Evolutionary conservation across 2,113 vertebrate species (phyloP), one percentile per base, ranked within the genome.

Genomic region (Orcinus orca): DNA sequence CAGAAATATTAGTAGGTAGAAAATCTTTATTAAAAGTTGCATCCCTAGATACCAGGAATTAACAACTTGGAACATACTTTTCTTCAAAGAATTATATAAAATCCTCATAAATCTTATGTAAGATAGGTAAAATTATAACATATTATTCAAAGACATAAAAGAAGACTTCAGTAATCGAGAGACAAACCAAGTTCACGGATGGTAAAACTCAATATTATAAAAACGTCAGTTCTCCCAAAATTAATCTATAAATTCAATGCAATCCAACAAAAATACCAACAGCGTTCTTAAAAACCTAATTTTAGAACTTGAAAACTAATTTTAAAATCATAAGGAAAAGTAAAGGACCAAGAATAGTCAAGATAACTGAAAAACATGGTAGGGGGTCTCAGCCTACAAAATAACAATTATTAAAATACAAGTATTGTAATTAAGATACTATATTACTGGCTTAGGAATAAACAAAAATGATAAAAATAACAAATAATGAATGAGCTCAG

Each of bases 251-350:
- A 97, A 94, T 93, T 92, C 14, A 94, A 73, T 73, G 11, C 41
- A 94, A 96, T 92, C 31, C 60, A 90, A 97, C 94, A 47, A 88
- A 93, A 97, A 97, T 90, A 68, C n/a, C 90, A 97, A 96, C 53
- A 85, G 44, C 0, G 15, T 60, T 86, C 80, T 77, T 93, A 77
- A n/a, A n/a, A 79, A 23, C 3, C 12, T 79, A 55, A 36, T 25
- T 80, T 80, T 25, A 44, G 53, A 92, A 97, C 53, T 36, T 71
- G 76, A 70, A 95, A 95, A 67, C 36, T 70, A 71, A 96, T 95
- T 94, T 97, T 76, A 81, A 96, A 94, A 88, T 87, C 50, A 76
- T 81, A 89, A 89, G 47, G 67, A 93, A 88, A 25, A 93, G 1
- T 31, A 84, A 63, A 88, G 23, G 23, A 90, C 5, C 1, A 88